A percentile compares a stretch with the other conserved stretches of the same genome.
phyloP scores from a whole-genome alignment of 2,888 invertebrate species.

The Allacma fusca region DNA sequence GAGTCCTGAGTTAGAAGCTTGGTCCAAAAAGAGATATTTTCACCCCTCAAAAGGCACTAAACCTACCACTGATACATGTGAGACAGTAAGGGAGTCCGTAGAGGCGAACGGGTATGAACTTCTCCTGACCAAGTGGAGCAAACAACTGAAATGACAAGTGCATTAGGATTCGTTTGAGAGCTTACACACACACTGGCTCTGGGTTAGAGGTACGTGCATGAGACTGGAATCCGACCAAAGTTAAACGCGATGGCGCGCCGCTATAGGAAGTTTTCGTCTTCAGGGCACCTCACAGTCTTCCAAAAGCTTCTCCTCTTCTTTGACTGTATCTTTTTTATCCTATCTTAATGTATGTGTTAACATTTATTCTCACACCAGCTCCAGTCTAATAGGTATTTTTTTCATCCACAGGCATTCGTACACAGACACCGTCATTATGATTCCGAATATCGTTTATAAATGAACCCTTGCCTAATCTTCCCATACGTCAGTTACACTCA shows the following conservation, averaged over 20 bases:
- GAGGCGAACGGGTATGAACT: not conserved
- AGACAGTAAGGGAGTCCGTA: not conserved
- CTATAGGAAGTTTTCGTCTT: slow-evolving; percentile 16
- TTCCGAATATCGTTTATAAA: slow-evolving; percentile 26
- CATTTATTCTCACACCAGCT: too few species aligned
- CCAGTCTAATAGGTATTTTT: too few species aligned
- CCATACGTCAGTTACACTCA: not conserved
- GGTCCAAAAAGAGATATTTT: too few species aligned
- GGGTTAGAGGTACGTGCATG: not conserved
- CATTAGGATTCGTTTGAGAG: not conserved
- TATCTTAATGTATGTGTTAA: too few species aligned
- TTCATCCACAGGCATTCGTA: not conserved
- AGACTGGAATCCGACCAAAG: slow-evolving; percentile 29
- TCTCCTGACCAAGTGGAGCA: slow-evolving; percentile 27
- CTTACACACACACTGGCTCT: not conserved
- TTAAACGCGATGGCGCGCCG: slow-evolving; percentile 19
- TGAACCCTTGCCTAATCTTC: not conserved
- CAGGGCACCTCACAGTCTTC: not conserved
- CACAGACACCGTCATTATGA: slow-evolving; percentile 4
- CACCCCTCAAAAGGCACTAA: too few species aligned
- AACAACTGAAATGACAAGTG: slow-evolving; percentile 27
- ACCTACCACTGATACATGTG: not conserved
- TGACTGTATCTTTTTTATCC: not conserved
- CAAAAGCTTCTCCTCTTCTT: not conserved
- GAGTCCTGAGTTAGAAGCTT: too few species aligned